phyloP scores from a whole-genome alignment of 2,113 vertebrate genomes.

The Clarias gariepinus region DNA sequence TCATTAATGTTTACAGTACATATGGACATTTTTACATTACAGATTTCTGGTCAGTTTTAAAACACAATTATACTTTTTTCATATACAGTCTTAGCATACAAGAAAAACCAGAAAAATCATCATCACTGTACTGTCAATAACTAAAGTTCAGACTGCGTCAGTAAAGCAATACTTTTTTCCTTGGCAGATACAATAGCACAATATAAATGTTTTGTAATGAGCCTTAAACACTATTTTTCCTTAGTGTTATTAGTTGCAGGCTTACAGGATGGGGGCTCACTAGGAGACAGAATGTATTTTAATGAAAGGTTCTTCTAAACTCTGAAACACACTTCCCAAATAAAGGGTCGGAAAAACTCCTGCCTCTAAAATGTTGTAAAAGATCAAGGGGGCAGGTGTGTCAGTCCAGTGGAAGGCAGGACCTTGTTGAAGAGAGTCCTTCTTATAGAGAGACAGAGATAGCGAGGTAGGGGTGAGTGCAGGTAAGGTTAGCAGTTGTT shows the following conservation, averaged over 20 bases:
- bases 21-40: background rate
- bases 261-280: constrained; percentile 11
- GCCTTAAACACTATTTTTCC: constrained; percentile 11
- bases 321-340: constrained; percentile 46
- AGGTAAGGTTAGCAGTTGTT: constrained; percentile 64
- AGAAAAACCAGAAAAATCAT: background rate
- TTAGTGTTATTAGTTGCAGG: constrained; percentile 18
- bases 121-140: constrained; percentile 11
- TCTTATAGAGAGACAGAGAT: constrained; percentile 7
- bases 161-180: constrained; percentile 7
- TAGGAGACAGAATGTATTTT: constrained; percentile 27
- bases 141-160: constrained; percentile 27
- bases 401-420: constrained; percentile 61
- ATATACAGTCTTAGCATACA: constrained; percentile 12
- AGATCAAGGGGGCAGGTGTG: constrained; percentile 60
- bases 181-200: background rate
- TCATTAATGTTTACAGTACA: background rate
- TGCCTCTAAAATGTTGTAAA: constrained; percentile 40
- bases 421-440: constrained; percentile 43
- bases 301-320: constrained; percentile 27
- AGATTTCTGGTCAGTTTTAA: constrained; percentile 18
- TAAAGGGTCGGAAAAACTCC: constrained; percentile 53
- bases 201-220: constrained; percentile 31
- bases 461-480: constrained; percentile 8
- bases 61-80: constrained; percentile 16